These are phyloP conservation scores for Ursus arctos DNA, from an alignment of 2,113 vertebrate genomes.

Conservation along the genomic window DNA sequence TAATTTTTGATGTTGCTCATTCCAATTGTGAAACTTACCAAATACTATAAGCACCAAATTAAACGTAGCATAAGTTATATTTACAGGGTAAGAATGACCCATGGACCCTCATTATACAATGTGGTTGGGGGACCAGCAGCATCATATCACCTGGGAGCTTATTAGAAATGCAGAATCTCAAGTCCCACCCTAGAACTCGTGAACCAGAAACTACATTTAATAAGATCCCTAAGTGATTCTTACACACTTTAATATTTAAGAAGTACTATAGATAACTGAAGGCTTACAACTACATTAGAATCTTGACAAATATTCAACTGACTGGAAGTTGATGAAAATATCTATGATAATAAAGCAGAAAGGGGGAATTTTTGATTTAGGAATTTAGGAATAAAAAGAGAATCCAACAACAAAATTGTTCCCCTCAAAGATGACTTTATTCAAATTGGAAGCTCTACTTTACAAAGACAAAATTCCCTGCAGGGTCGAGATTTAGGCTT, in stretches of 20 bases:
- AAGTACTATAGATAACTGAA: background rate
- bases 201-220: background rate
- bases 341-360: background rate
- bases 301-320: background rate
- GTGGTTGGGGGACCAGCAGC: background rate
- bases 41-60: background rate
- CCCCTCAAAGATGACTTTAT: background rate
- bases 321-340: background rate
- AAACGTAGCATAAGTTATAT: background rate
- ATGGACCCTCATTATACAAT: background rate
- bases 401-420: background rate
- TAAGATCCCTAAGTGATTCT: background rate
- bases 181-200: background rate
- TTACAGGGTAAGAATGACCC: background rate
- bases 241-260: background rate
- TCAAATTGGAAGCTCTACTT: background rate
- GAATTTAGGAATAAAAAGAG: background rate
- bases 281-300: background rate
- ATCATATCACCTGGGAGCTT: too few species aligned
- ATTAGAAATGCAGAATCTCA: background rate
- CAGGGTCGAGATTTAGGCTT: background rate
- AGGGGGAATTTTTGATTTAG: background rate
- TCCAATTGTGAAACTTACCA: background rate
- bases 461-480: background rate
- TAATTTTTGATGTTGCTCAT: conserved; percentile 34